phyloP scores from a whole-genome alignment of 2,888 invertebrate species.

The Stenodema calcarata region DNA sequence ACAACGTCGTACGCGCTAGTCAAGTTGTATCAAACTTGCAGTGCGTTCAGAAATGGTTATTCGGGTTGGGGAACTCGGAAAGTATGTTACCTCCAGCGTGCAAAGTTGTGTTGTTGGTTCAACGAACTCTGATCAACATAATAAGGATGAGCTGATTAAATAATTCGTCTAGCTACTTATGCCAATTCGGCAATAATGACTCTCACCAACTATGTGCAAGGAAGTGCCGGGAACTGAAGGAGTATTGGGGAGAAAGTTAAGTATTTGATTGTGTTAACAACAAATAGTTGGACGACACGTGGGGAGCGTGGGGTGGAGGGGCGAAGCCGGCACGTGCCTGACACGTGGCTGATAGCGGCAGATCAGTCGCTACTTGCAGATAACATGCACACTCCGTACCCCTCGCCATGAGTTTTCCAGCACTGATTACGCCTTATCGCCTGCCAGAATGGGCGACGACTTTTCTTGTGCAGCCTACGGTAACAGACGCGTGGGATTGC shows the following conservation, averaged over 20 bases:
- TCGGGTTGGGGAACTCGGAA: no score
- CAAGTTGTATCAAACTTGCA: no score
- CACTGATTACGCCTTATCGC: neutral
- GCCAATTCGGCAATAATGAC: no score
- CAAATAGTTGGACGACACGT: constrained; percentile 8
- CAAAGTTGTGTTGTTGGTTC: no score
- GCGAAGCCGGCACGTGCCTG: neutral
- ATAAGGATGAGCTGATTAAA: no score
- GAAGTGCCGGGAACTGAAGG: neutral
- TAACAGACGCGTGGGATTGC: neutral
- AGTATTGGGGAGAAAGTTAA: neutral
- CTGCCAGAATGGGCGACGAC: neutral
- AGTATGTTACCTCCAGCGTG: no score
- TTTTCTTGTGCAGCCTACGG: neutral
- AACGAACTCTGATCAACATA: no score
- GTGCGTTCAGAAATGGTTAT: no score
- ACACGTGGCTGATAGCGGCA: neutral
- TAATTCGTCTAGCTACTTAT: no score
- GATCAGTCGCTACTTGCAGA: constrained; percentile 3
- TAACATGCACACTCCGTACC: neutral
- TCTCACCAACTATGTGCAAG: neutral
- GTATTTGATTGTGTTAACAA: constrained; percentile 17
- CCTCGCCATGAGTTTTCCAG: neutral
- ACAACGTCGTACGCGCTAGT: no score
- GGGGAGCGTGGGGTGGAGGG: neutral